phyloP scores from a whole-genome alignment of 2,888 invertebrate genomes.

The Mayetiola destructor region DNA sequence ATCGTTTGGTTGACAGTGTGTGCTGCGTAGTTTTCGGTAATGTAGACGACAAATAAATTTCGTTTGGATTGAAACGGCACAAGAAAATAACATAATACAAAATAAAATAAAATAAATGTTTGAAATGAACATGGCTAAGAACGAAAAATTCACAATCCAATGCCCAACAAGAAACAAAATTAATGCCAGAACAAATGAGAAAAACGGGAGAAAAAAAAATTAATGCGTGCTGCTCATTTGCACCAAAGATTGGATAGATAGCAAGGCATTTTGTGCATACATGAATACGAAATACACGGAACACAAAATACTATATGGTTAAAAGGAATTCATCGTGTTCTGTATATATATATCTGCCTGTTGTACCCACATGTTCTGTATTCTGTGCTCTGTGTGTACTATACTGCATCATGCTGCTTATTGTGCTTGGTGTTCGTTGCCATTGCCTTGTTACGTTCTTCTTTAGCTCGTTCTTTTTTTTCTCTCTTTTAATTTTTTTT shows the following conservation, averaged over 20 bases:
- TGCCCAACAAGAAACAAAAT: not conserved
- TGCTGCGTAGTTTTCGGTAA: conserved; percentile 1
- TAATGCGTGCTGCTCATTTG: conserved; percentile 13
- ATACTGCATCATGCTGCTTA: no score
- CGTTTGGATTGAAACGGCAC: conserved; percentile 4
- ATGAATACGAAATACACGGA: conserved; percentile 10
- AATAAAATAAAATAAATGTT: not conserved
- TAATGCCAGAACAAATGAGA: not conserved
- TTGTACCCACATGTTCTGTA: conserved; percentile 5
- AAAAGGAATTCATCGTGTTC: not conserved
- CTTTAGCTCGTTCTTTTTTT: no score
- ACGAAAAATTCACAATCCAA: not conserved
- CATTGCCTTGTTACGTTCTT: no score
- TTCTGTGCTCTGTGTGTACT: no score
- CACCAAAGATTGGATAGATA: conserved; percentile 13
- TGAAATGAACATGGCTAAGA: conserved; percentile 1
- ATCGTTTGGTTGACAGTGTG: not conserved
- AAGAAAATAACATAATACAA: not conserved
- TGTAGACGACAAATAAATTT: conserved; percentile 12
- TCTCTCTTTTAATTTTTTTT: no score
- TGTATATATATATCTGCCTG: not conserved
- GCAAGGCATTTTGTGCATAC: conserved; percentile 11
- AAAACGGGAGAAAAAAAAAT: no score
- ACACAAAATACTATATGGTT: no score
- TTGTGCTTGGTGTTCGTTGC: no score